Percentiles rank a stretch among this genome's conserved stretches.
phyloP scores from a whole-genome alignment of 2,888 invertebrate species.

The Athrips mouffetella region DNA sequence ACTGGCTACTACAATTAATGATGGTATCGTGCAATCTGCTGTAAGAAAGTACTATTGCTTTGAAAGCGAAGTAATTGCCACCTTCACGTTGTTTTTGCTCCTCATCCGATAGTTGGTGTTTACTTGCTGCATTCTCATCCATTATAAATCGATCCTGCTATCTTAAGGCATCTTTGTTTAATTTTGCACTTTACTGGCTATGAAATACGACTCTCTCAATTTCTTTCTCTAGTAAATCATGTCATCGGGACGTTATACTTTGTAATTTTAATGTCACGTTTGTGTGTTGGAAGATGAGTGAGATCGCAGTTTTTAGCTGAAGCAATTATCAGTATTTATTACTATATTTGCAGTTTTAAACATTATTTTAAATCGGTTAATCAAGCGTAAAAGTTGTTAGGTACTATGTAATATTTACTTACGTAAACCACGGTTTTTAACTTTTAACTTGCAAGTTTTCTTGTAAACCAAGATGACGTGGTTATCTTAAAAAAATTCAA shows the following conservation, averaged over 20 bases:
- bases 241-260: slow-evolving; percentile 11
- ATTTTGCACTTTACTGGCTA: slow-evolving; percentile 30
- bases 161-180: slow-evolving; percentile 21
- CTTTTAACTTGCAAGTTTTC: too few species aligned
- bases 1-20: slow-evolving; percentile 29
- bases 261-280: slow-evolving; percentile 28
- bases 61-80: slow-evolving; percentile 53
- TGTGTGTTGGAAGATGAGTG: slow-evolving; percentile 26
- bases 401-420: neutral
- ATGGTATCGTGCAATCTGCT: slow-evolving; percentile 31
- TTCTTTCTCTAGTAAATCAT: slow-evolving; percentile 9
- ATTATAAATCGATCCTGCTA: slow-evolving; percentile 26
- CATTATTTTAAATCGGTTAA: neutral
- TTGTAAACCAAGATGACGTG: neutral
- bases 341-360: neutral
- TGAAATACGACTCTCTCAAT: slow-evolving; percentile 21
- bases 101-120: slow-evolving; percentile 21
- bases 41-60: slow-evolving; percentile 40
- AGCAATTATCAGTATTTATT: slow-evolving; percentile 20
- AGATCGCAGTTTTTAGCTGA: slow-evolving; percentile 21
- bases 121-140: slow-evolving; percentile 29
- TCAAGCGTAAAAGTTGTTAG: neutral
- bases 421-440: too few species aligned
- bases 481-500: neutral
- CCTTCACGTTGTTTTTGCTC: slow-evolving; percentile 38